These are phyloP conservation scores for Sebastes ruberrimus DNA, from an alignment of 2,797 vertebrate species.

Conservation along the genomic window DNA sequence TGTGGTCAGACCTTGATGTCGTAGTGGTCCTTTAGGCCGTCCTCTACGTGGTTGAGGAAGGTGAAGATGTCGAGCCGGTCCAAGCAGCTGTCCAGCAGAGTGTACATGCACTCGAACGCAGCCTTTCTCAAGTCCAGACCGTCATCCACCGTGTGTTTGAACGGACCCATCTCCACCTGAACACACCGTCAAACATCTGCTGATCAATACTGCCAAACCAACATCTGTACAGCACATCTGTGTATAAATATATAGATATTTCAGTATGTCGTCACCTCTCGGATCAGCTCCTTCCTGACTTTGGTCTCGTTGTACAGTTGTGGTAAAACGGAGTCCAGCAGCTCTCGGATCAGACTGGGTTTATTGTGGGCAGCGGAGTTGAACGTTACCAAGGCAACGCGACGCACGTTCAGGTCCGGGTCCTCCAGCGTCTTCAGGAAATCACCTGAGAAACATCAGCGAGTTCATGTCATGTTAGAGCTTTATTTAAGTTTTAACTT, in stretches of 20 bases:
- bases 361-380: constrained; percentile 98
- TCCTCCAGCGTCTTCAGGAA: constrained; percentile 95
- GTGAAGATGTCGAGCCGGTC: constrained; percentile 93
- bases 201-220: neutral
- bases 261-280: constrained; percentile 84
- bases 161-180: constrained; percentile 98
- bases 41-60: constrained; percentile 95
- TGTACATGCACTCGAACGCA: constrained; percentile 98
- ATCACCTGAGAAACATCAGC: constrained; percentile 82
- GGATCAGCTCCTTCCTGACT: constrained; percentile 92
- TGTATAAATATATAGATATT: neutral
- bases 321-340: constrained; percentile 85
- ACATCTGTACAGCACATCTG: neutral
- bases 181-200: neutral
- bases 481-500: too few relatives aligned
- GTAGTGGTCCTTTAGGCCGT: constrained; percentile 93
- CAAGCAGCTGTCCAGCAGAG: constrained; percentile 93
- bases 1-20: constrained; percentile 69
- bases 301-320: constrained; percentile 94
- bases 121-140: constrained; percentile 95
- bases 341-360: constrained; percentile 89
- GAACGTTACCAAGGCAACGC: constrained; percentile 94
- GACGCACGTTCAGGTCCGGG: constrained; percentile 91
- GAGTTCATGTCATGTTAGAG: too few relatives aligned
- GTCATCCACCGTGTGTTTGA: constrained; percentile 97